Conservation (phyloP, 2,797 vertebrate species). For the Eurystomus glaucurus region DNA sequence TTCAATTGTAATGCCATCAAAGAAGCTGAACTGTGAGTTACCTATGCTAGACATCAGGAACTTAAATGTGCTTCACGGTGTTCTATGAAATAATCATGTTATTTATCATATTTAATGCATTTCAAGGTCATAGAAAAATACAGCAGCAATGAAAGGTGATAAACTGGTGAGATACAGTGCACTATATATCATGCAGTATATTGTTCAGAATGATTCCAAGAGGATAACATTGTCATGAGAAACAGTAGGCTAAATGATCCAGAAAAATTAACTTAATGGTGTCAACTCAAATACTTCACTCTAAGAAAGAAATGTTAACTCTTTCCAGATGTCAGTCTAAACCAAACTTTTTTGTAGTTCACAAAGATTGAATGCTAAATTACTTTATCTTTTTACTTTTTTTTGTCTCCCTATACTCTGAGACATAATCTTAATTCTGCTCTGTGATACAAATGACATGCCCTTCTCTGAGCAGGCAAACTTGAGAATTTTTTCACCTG, state of each 20-base stretch:
- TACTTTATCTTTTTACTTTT: background rate
- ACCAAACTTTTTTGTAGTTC: background rate
- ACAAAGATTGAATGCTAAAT: background rate
- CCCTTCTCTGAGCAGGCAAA: background rate
- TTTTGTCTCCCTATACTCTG: background rate
- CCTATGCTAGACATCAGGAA: background rate
- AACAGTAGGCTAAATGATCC: slow-evolving; percentile 12
- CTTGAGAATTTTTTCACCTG: background rate
- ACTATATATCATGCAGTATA: background rate
- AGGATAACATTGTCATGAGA: background rate
- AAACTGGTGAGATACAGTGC: slow-evolving; percentile 9
- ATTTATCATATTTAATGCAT: slow-evolving; percentile 40
- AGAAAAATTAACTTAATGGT: slow-evolving; percentile 31
- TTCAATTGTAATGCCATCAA: background rate
- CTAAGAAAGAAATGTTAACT: background rate
- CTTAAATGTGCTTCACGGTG: background rate
- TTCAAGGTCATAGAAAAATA: slow-evolving; percentile 48
- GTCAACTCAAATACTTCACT: background rate
- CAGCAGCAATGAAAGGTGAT: slow-evolving; percentile 32
- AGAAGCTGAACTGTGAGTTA: background rate
- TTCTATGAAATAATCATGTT: background rate
- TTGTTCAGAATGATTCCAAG: background rate
- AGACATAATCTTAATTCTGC: background rate
- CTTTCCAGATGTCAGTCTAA: background rate
- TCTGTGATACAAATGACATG: background rate